Evolutionary conservation across 2,888 invertebrate species (phyloP).

Genomic region (Melikaiella ostensackeni): DNA sequence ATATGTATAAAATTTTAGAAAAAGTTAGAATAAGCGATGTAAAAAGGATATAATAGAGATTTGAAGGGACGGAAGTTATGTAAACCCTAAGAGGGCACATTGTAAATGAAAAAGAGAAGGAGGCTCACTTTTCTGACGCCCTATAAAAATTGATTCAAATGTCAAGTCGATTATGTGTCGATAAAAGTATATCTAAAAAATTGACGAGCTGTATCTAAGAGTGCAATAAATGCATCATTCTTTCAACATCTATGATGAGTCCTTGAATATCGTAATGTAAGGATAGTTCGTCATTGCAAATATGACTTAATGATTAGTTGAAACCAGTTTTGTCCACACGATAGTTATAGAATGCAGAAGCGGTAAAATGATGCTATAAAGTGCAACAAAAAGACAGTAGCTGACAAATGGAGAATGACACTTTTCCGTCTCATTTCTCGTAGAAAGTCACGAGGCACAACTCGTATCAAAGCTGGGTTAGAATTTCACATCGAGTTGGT

Average conservation of each 20-base stretch:
- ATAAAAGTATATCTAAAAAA: neutral
- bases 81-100: too few relatives aligned
- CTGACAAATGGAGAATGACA: neutral
- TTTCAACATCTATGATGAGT: slow-evolving; percentile 18
- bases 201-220: neutral
- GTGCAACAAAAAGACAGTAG: neutral
- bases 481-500: slow-evolving; percentile 1
- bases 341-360: neutral
- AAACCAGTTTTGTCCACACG: neutral
- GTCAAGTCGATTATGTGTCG: too few relatives aligned
- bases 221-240: slow-evolving; percentile 15
- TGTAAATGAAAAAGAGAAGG: too few relatives aligned
- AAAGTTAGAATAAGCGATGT: too few relatives aligned
- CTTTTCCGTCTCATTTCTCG: neutral
- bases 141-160: too few relatives aligned
- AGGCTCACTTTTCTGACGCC: too few relatives aligned
- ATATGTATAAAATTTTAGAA: too few relatives aligned
- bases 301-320: neutral
- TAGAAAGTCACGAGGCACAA: neutral
- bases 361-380: neutral
- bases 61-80: too few relatives aligned
- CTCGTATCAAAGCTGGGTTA: neutral
- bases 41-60: too few relatives aligned
- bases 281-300: neutral
- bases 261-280: slow-evolving; percentile 4